Base-by-base conservation (phyloP, 1,140 invertebrate genomes). In the Nasonia vitripennis region DNA sequence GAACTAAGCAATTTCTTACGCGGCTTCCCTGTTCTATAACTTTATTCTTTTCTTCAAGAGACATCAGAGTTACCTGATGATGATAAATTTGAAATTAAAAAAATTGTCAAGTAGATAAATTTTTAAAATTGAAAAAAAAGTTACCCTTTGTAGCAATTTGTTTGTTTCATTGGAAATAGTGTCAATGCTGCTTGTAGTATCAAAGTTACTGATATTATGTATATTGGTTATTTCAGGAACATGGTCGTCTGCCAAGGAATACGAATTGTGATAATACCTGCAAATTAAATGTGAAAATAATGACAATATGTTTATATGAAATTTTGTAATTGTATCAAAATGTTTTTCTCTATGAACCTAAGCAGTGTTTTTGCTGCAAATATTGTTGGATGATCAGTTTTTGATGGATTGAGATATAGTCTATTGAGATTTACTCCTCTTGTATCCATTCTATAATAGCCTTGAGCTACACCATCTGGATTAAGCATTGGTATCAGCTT, bases 401-500 rank as follows among this genome's bases (percentile, higher is more conserved):
- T 92, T 51, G 95, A 96, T 27, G 97, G 97, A 90, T 96, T 95
- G 27, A 96, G 93, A 94, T 98, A 98, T 78, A 98, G 95, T 78
- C 97, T 94, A 92, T 98, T 98, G 4, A 99, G 92, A 94, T 99
- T 99, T 74, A 98, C 96, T 7, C 98, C 98, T 83, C 96, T 94
- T 1, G 97, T 97, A 92, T 98, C 98, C 67, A 98, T 98, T 55
- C 98, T 93, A 91, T 98, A 98, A 92, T 98, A 97, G 7, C 98
- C 98, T 78, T 95, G 94, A n/a, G 95, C 95, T 1, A 98, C 98
- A 10, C 98, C 98, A 91, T 99, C 98, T 2, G 98, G 98, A 93
- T 99, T 99, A 75, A 99, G 93, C 94, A 98, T 97, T 2, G 98
- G 98, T 84, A 99, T 96, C 87, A 99, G 93, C 93, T 99, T 98